Evolutionary conservation across 2,113 vertebrate genomes (phyloP), one percentile per base, ranked within the genome.

Genomic region (Oxyruncus cristatus): DNA sequence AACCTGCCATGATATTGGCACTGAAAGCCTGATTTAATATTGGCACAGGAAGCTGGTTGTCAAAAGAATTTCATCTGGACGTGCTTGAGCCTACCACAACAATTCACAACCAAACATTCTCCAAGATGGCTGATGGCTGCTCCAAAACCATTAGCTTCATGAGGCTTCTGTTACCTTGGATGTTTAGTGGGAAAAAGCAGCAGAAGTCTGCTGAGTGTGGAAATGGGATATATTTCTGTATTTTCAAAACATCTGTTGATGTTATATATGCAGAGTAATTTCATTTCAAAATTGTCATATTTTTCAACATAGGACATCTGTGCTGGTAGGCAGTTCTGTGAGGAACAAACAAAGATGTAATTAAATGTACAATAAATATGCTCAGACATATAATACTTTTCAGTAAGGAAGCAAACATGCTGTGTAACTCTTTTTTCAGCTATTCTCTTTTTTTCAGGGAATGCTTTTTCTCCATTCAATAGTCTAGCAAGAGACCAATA

Each of bases 261-360:
- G 58, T 95, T 94, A 92, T 81, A 37, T 67, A 91, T 58, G 58
- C 70, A 0, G 21, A 91, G 65, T 90, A 92, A 92, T 92, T 92
- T 73, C 6, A 74, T 93, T 97, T 96, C 90, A 83, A 92, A 96
- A 88, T 82, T 92, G 92, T 92, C 75, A 90, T 94, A 90, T 96
- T 97, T 96, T 96, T 92, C 84, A 96, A 93, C 93, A 97, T 15
- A 79, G 71, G 92, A 94, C 96, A 97, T 97, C 94, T 97, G 96
- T 93, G 86, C 75, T 91, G 70, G 55, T 86, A 94, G 66, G 78
- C 88, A 95, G 52, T 86, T 94, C 58, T 92, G 76, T 73, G 73
- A 94, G 95, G 39, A 90, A 85, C 83, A 96, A 95, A 97, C 90
- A 96, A 93, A 95, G 76, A 67, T 65, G 49, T 62, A 93, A 93